Conservation (phyloP, 1,140 invertebrate species). For the Plectus sambesii region DNA sequence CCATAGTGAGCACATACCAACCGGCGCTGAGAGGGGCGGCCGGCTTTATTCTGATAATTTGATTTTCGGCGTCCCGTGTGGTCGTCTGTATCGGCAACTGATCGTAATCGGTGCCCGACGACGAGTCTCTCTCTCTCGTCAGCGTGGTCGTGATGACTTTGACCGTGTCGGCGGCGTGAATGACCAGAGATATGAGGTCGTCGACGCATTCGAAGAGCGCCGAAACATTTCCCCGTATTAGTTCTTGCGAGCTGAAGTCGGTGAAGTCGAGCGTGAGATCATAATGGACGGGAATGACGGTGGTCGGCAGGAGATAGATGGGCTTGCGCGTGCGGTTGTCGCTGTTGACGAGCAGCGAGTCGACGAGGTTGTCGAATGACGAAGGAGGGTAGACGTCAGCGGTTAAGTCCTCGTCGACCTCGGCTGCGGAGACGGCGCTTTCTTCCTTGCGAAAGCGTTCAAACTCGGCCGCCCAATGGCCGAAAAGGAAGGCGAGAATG, state of each 20-base stretch:
- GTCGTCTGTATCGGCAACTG: constrained; percentile 25
- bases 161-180: constrained; percentile 41
- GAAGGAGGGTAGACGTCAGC: not conserved
- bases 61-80: constrained; percentile 30
- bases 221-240: constrained; percentile 34
- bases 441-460: constrained; percentile 11
- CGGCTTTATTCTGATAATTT: constrained; percentile 28
- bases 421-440: not conserved
- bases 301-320: constrained; percentile 16
- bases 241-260: constrained; percentile 27
- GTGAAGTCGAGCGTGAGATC: constrained; percentile 42
- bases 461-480: constrained; percentile 25
- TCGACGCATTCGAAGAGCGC: constrained; percentile 38
- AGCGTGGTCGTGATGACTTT: constrained; percentile 35
- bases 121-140: constrained; percentile 11
- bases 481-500: constrained; percentile 31
- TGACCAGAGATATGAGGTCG: constrained; percentile 37
- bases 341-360: constrained; percentile 13
- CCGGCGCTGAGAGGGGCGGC: constrained; percentile 23
- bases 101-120: constrained; percentile 9
- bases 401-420: not conserved
- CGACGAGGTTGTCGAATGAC: not conserved
- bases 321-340: constrained; percentile 12
- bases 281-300: constrained; percentile 35
- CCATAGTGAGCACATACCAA: constrained; percentile 36